Percentiles rank a stretch among this genome's conserved stretches.
Evolutionary conservation across 2,888 invertebrate genomes (phyloP).

Genomic region (Ceramica pisi): DNA sequence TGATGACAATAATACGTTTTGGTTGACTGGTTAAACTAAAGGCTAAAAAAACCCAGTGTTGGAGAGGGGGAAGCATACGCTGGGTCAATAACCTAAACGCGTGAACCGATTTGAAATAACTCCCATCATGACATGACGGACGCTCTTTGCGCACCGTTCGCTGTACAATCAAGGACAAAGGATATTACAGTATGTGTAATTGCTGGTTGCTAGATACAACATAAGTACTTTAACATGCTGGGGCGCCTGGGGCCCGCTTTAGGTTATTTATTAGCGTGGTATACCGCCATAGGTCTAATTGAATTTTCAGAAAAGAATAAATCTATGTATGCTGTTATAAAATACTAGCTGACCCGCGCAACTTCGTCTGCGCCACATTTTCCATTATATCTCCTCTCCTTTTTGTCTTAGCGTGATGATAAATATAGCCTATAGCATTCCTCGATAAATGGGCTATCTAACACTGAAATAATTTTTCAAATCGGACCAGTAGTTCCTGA

Average conservation of each 20-base stretch:
- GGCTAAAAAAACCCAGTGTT: conserved; percentile 76
- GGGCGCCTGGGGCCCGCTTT: conserved; percentile 31
- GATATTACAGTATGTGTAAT: conserved; percentile 63
- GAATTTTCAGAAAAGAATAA: neutral
- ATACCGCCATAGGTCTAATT: neutral
- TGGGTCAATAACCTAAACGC: conserved; percentile 84
- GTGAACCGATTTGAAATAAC: conserved; percentile 85
- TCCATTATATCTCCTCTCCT: too few relatives aligned
- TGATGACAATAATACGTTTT: conserved; percentile 81
- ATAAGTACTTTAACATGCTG: conserved; percentile 32
- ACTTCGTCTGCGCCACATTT: too few relatives aligned
- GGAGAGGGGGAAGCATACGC: conserved; percentile 78
- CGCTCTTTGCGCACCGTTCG: conserved; percentile 65
- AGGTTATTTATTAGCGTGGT: conserved; percentile 33
- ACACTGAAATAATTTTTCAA: too few relatives aligned
- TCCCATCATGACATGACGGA: conserved; percentile 73
- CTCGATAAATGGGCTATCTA: too few relatives aligned
- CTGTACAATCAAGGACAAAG: conserved; percentile 68
- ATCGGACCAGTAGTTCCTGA: too few relatives aligned
- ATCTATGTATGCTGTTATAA: neutral
- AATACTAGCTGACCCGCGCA: too few relatives aligned
- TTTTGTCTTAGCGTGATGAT: too few relatives aligned
- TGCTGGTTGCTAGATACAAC: conserved; percentile 42
- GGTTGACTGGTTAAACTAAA: conserved; percentile 78
- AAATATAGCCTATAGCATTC: too few relatives aligned